Conservation (phyloP, 2,797 vertebrate species). For the Artibeus jamaicensis region DNA sequence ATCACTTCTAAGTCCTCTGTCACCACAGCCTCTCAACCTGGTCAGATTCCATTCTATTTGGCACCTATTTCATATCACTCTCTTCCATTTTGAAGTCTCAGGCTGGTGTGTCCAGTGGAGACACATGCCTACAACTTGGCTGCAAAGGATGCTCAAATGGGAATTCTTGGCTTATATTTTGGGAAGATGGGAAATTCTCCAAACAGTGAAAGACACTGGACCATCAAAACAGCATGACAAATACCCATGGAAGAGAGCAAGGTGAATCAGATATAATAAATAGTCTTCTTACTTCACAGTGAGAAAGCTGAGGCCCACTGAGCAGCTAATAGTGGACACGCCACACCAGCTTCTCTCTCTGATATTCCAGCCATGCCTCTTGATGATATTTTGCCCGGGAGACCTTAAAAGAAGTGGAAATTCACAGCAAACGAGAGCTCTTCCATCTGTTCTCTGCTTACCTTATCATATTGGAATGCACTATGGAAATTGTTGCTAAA, state of each 20-base stretch:
- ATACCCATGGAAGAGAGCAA: not conserved
- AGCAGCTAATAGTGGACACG: not conserved
- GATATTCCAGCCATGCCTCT: not conserved
- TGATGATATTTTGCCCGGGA: not conserved
- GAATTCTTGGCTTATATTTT: not conserved
- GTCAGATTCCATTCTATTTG: not conserved
- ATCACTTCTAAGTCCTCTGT: not conserved
- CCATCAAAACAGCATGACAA: not conserved
- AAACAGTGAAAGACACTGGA: not conserved
- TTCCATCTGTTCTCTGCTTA: constrained; percentile 14
- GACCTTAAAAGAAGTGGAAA: constrained; percentile 67
- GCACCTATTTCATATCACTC: not conserved
- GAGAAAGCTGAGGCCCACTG: not conserved
- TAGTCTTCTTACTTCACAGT: not conserved
- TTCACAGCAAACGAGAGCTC: constrained; percentile 36
- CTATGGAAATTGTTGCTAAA: constrained; percentile 60
- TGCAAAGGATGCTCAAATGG: not conserved
- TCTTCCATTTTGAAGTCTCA: not conserved
- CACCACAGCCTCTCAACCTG: not conserved
- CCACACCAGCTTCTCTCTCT: not conserved
- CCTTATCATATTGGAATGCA: constrained; percentile 60
- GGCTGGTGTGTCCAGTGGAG: not conserved
- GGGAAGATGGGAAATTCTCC: not conserved
- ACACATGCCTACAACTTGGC: not conserved
- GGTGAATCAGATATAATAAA: not conserved